These are phyloP conservation scores for Meloidogyne hapla DNA, from an alignment of 1,140 invertebrate genomes.

Conservation along the genomic window DNA sequence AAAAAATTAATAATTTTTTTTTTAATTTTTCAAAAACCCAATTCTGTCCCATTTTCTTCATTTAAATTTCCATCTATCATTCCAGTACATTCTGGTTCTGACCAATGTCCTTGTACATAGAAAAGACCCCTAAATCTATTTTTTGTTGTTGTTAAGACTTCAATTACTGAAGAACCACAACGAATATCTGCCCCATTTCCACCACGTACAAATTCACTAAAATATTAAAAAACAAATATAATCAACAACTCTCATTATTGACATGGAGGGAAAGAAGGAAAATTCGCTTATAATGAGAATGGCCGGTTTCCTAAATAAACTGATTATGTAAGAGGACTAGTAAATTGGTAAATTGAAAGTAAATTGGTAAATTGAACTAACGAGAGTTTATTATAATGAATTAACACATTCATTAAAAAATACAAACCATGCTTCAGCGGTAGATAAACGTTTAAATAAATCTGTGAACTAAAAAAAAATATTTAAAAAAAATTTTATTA, in stretches of 20 bases:
- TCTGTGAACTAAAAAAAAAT: conserved; percentile 1
- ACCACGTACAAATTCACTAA: conserved; percentile 44
- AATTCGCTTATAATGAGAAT: too few relatives aligned
- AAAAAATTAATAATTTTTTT: neutral
- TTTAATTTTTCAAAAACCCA: neutral
- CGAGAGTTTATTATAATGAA: too few relatives aligned
- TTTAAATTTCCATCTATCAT: neutral
- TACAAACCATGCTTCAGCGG: conserved; percentile 30
- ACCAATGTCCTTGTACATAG: conserved; percentile 45
- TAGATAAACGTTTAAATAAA: conserved; percentile 36
- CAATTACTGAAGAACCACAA: conserved; percentile 37
- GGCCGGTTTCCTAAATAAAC: too few relatives aligned
- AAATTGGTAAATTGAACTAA: too few relatives aligned
- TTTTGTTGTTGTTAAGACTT: conserved; percentile 42
- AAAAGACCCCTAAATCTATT: conserved; percentile 36
- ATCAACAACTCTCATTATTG: too few relatives aligned
- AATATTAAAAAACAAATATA: neutral
- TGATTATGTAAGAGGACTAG: too few relatives aligned
- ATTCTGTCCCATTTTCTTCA: conserved; percentile 22
- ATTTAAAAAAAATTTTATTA: neutral
- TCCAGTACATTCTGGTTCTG: conserved; percentile 34
- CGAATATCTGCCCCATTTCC: conserved; percentile 42
- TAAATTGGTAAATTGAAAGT: too few relatives aligned
- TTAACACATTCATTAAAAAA: neutral
- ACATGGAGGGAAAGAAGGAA: too few relatives aligned